These are phyloP conservation scores for Gryon sp. DNA, from an alignment of 1,140 invertebrate species.

Conservation along the genomic window DNA sequence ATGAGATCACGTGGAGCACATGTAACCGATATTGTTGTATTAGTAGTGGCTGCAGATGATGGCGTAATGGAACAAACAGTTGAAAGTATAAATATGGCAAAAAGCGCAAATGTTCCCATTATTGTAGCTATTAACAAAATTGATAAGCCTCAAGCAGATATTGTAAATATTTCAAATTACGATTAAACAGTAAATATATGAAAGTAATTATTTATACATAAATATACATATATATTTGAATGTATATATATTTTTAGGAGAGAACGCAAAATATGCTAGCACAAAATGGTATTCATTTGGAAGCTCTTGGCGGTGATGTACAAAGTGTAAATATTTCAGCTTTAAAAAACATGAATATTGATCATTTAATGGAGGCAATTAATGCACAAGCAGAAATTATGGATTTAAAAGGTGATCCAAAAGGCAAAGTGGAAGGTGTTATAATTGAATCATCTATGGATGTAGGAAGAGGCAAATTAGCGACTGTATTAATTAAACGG, in stretches of 20 bases:
- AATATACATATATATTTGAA: too few relatives aligned
- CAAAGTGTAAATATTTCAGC: constrained; percentile 96
- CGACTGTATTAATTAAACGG: constrained; percentile 92
- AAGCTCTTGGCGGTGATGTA: constrained; percentile 94
- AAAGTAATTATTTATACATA: too few relatives aligned
- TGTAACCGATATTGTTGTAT: constrained; percentile 95
- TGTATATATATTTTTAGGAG: constrained; percentile 85
- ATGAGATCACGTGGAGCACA: constrained; percentile 95
- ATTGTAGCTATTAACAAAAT: constrained; percentile 99
- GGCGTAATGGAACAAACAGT: constrained; percentile 98
- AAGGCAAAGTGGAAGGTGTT: constrained; percentile 91
- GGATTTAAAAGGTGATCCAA: constrained; percentile 89
- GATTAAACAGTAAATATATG: too few relatives aligned
- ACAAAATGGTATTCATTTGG: constrained; percentile 89
- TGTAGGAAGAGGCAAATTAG: constrained; percentile 88
- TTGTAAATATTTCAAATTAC: constrained; percentile 84
- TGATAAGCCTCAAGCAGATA: constrained; percentile 93
- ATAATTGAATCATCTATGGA: constrained; percentile 93
- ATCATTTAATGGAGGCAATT: constrained; percentile 91
- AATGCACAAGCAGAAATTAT: constrained; percentile 92
- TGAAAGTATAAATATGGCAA: constrained; percentile 89
- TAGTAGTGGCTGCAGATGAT: constrained; percentile 99
- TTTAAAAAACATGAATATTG: constrained; percentile 89
- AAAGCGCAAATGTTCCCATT: constrained; percentile 90
- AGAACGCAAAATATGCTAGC: constrained; percentile 87